phyloP scores from a whole-genome alignment of 2,888 invertebrate genomes.

The Theodoxus fluviatilis region DNA sequence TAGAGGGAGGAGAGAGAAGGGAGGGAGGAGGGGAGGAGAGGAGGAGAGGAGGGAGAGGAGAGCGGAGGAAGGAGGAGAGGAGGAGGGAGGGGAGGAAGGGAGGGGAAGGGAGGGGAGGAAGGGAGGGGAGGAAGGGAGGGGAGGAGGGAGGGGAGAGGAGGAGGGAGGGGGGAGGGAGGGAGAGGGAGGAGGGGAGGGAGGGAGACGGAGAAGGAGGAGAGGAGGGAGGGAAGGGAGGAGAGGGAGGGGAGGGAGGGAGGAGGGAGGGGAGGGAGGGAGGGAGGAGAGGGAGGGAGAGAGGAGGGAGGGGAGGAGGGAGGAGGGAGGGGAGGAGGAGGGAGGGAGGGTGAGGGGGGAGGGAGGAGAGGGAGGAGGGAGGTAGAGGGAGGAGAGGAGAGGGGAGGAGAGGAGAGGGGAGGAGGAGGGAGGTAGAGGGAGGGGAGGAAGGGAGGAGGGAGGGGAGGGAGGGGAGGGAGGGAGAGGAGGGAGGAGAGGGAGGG shows the following conservation, averaged over 20 bases:
- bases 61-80: not conserved
- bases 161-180: slow-evolving; percentile 8
- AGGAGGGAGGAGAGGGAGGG: too few relatives aligned
- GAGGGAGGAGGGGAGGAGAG: slow-evolving; percentile 7
- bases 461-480: too few relatives aligned
- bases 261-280: too few relatives aligned
- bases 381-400: too few relatives aligned
- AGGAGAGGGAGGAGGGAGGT: too few relatives aligned
- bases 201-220: slow-evolving; percentile 22
- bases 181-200: slow-evolving; percentile 15
- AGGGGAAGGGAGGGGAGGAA: slow-evolving; percentile 4
- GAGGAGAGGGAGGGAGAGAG: too few relatives aligned
- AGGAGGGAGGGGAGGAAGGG: slow-evolving; percentile 15
- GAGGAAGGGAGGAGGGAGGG: too few relatives aligned
- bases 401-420: too few relatives aligned
- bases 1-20: not conserved
- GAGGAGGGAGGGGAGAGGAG: not conserved
- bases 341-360: too few relatives aligned
- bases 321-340: too few relatives aligned
- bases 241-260: not conserved
- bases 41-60: slow-evolving; percentile 13
- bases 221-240: slow-evolving; percentile 10
- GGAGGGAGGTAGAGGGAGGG: too few relatives aligned
- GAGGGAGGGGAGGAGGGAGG: too few relatives aligned
- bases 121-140: slow-evolving; percentile 11